Percentiles rank a stretch among this genome's conserved stretches.
Evolutionary conservation across 2,888 invertebrate species (phyloP).

Genomic region (Synergus umbraculus): DNA sequence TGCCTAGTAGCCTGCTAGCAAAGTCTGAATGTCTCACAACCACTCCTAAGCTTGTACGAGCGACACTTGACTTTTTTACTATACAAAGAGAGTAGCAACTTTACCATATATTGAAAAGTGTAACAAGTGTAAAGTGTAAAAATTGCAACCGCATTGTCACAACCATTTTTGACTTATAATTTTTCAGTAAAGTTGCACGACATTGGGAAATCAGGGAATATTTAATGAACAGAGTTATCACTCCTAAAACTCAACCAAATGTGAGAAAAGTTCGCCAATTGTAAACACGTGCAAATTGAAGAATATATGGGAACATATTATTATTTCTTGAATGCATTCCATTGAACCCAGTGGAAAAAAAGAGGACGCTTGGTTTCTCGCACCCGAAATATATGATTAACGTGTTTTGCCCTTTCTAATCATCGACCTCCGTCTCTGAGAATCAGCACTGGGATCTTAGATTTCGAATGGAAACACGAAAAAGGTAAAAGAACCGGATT

Average conservation of each 20-base stretch:
- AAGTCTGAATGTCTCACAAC: conserved; percentile 47
- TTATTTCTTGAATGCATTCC: conserved; percentile 23
- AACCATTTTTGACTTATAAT: background rate
- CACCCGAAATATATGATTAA: conserved; percentile 13
- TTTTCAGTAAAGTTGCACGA: background rate
- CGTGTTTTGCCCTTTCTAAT: background rate
- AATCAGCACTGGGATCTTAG: background rate
- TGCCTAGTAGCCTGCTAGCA: conserved; percentile 65
- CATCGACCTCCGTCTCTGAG: background rate
- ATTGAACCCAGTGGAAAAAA: background rate
- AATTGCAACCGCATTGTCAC: background rate
- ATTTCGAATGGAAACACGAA: background rate
- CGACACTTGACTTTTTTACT: conserved; percentile 45
- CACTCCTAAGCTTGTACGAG: conserved; percentile 48
- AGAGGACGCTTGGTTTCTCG: background rate
- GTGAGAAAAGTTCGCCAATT: too few relatives aligned
- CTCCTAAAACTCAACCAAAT: too few relatives aligned
- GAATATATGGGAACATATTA: conserved; percentile 3
- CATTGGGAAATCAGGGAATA: background rate
- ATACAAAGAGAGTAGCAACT: conserved; percentile 35
- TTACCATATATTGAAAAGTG: background rate
- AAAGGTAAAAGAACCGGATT: background rate
- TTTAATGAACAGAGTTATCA: too few relatives aligned
- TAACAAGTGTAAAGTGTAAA: background rate
- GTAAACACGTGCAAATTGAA: conserved; percentile 9